These are phyloP conservation scores for Mormyrops attenuatus DNA, from an alignment of 2,797 vertebrate species.

Conservation along the genomic window DNA sequence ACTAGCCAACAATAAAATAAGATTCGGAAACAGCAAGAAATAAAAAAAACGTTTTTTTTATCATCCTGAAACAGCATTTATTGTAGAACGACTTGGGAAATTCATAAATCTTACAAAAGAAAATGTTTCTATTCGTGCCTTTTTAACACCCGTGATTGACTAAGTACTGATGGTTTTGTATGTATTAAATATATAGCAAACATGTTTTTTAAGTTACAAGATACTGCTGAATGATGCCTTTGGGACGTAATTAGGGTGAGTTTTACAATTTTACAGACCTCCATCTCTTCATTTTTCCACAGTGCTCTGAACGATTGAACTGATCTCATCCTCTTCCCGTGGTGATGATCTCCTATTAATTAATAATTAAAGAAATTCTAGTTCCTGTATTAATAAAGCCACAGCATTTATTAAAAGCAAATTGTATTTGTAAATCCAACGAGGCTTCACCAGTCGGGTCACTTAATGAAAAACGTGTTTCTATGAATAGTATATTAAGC, in stretches of 20 bases:
- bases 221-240: background rate
- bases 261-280: background rate
- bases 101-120: constrained; percentile 1
- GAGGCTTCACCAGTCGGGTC: background rate
- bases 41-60: background rate
- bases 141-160: background rate
- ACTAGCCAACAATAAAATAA: constrained; percentile 7
- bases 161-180: background rate
- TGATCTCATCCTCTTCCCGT: background rate
- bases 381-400: background rate
- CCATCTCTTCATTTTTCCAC: background rate
- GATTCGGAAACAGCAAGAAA: background rate
- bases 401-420: background rate
- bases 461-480: background rate
- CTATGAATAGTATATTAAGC: background rate
- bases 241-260: background rate
- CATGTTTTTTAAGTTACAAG: background rate
- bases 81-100: background rate
- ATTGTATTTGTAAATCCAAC: background rate
- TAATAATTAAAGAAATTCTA: background rate
- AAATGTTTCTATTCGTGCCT: background rate
- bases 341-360: background rate
- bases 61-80: background rate
- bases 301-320: background rate
- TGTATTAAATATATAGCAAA: constrained; percentile 1